Conservation (phyloP, 92 coral and sea anemone genomes). For the Porites evermanni region DNA sequence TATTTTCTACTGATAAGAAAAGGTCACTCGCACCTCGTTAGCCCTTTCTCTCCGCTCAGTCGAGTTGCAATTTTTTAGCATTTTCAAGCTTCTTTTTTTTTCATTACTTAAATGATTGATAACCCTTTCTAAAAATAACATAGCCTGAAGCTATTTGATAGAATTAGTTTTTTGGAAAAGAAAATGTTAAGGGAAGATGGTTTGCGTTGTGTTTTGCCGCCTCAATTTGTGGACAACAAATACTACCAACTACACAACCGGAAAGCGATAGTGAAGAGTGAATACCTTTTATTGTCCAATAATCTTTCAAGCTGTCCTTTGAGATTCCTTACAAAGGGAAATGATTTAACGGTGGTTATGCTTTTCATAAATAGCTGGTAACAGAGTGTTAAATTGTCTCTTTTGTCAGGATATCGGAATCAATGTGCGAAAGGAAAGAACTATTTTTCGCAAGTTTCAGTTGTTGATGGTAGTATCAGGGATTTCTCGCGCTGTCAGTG, state of each 20-base stretch:
- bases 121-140: constrained; percentile 11
- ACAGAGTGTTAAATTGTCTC: neutral
- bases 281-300: constrained; percentile 18
- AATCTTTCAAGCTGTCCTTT: neutral
- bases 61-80: neutral
- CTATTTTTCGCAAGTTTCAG: too few species aligned
- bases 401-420: neutral
- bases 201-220: constrained; percentile 17
- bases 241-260: neutral
- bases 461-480: too few species aligned
- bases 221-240: constrained; percentile 1
- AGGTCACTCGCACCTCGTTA: constrained; percentile 5
- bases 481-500: too few species aligned
- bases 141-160: neutral
- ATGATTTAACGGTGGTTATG: neutral
- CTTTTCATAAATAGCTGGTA: neutral
- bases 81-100: neutral
- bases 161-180: neutral
- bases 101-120: constrained; percentile 3
- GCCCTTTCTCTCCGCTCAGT: neutral
- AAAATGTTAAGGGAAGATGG: constrained; percentile 20
- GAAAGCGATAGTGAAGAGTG: constrained; percentile 18
- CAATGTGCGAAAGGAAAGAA: neutral
- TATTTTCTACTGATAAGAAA: neutral
- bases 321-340: neutral